Evolutionary conservation across 2,797 vertebrate species (phyloP), one percentile per base, ranked within the genome.

Genomic region (Poecilia picta): DNA sequence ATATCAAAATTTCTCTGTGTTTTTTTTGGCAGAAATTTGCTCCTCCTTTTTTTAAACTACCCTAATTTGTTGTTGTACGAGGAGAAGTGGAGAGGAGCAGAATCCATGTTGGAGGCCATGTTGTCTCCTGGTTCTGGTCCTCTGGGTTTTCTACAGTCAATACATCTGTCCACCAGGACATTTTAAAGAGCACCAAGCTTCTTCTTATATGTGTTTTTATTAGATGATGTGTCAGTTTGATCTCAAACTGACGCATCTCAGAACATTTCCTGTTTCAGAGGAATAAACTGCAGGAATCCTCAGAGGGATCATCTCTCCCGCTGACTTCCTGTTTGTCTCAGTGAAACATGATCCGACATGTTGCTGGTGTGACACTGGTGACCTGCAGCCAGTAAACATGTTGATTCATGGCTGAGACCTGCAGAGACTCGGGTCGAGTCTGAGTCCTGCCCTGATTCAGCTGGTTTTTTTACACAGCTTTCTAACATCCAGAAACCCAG

Each of bases 271-370:
- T 28, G 43, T 72, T 72, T 46, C 45, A n/a, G n/a, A 41, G 70
- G 45, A 36, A 47, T 47, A 3, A 20, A 10, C 16, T 41, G 20
- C 64, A 68, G 64, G 68, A 45, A 8, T 45, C 39, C 68, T 71
- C 41, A 15, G 68, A 0, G 41, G 41, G 41, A 45, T n/a, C 2
- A 28, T 45, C 41, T 71, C 68, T 45, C 68, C n/a, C 68, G 66
- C 39, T n/a, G 66, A 71, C 68, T 71, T n/a, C 23, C 68, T 71
- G 68, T 71, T 71, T 71, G 41, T 71, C 39, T 45, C 68, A 28
- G 25, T 15, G 68, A 25, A 45, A 71, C 68, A 43, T 4, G 41
- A 71, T 45, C 68, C 41, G 25, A 16, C 41, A 12, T 71, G 41
- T 45, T 71, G 25, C n/a, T 71, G 68, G 68, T 25, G 10, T 25